Base-by-base conservation (phyloP, 1,140 invertebrate species). In the Eupeodes corollae region DNA sequence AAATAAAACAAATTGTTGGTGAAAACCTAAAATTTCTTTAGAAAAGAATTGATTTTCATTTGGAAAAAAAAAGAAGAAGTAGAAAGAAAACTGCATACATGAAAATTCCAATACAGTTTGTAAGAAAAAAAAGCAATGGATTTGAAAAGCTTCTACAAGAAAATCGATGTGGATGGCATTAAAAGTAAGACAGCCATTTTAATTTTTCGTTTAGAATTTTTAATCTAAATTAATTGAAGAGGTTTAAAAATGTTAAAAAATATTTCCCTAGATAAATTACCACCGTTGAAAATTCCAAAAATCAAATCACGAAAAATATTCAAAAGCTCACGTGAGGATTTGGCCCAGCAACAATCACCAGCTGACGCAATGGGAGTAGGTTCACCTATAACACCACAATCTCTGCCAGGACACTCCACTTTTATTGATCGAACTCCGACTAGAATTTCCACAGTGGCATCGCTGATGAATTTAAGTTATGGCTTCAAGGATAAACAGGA, bases 391-490 rank as follows among this genome's bases (percentile, higher is more conserved):
- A 8, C 21, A 8, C 21, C 21, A 26, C 3, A 5, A 8, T 21
- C 30, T 13, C 45, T 53, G 13, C 52, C 49, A 5, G 21, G 21
- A 5, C 55, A 54, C n/a, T 52, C 59, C 6, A 52, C 54, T 50
- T 65, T 63, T 14, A 62, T 67, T 40, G 60, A 66, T 51, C 52
- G 54, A 8, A 63, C 63, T 16, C 63, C 63, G 5, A 52, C 55
- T 15, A 52, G 57, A 30, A 67, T 66, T 32, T 63, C 61, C 10
- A 67, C 63, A 9, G 60, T 67, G 34, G 60, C 61, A 19, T 63
- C 63, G 6, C 31, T 66, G 16, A 61, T 67, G 57, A 50, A 61
- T 15, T 52, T 61, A 31, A 26, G 8, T 26, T 26, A 26, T 26
- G 21, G 21, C 3, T 26, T 26, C 8, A 26, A 26, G 21, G 21